Evolutionary conservation across 2,888 invertebrate species (phyloP).

Genomic region (Eupithecia subumbrata): DNA sequence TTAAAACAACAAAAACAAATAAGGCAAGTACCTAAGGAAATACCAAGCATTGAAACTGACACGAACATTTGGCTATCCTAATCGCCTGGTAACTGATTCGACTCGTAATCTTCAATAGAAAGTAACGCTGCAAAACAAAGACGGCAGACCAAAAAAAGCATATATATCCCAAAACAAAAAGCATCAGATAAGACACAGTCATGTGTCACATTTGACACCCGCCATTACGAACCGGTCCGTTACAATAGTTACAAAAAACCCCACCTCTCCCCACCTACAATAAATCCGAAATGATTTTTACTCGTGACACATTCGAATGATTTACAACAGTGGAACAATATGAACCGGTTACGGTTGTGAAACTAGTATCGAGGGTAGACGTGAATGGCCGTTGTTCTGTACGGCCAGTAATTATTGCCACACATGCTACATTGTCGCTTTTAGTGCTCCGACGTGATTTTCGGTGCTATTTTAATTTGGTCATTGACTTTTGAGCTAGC

Average conservation of each 20-base stretch:
- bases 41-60: not conserved
- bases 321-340: conserved; percentile 75
- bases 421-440: conserved; percentile 48
- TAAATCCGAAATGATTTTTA: conserved; percentile 79
- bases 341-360: conserved; percentile 73
- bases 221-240: conserved; percentile 46
- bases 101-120: not conserved
- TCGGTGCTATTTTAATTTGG: conserved; percentile 41
- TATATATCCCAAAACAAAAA: not conserved
- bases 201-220: conserved; percentile 15
- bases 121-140: not conserved
- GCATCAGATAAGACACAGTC: conserved; percentile 6
- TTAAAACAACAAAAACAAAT: not conserved
- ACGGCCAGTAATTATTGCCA: conserved; percentile 65
- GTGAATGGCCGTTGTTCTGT: conserved; percentile 65
- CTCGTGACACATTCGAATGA: conserved; percentile 77
- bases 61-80: not conserved
- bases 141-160: not conserved
- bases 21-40: not conserved
- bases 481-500: conserved; percentile 23
- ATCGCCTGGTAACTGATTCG: not conserved
- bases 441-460: conserved; percentile 55
- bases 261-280: conserved; percentile 62
- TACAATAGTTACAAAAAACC: conserved; percentile 67
- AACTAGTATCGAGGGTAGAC: conserved; percentile 60